Base-by-base conservation (phyloP, 2,797 vertebrate species). In the Carcharodon carcharias region DNA sequence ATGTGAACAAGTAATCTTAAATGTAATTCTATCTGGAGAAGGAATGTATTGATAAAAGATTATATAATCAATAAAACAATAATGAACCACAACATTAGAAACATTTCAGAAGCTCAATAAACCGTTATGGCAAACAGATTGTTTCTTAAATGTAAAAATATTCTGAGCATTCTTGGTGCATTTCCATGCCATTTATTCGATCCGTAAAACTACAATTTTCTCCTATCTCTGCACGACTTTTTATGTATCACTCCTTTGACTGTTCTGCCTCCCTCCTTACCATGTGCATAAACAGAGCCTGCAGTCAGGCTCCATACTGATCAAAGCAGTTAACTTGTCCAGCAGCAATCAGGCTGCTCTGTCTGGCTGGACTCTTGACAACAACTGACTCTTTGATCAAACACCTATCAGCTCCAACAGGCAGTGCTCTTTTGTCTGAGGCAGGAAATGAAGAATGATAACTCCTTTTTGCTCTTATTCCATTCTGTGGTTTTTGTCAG, bases 331-430 rank as follows among this genome's bases (percentile, higher is more conserved):
- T 97, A 97, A 97, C 97, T 98, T 98, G 98, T 97, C 97, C 98
- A 98, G 97, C 97, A 98, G 98, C 98, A 98, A 98, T 98, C 98
- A 98, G 97, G 98, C 98, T 98, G 97, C 97, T 97, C 97, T 0
- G 95, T 97, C 98, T 98, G 98, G 97, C 97, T 97, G 97, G 97
- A 97, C 98, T 98, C 98, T 93, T 98, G 98, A 98, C 97, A 98
- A 98, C 97, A 97, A 97, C 97, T 97, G 98, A 97, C 97, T 98
- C 99, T 99, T 99, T 99, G 98, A 98, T 98, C 98, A 98, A 97
- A 98, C 98, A 98, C 97, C 98, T 98, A 98, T 98, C 98, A 98
- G 98, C 98, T 98, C 98, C 98, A 98, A 97, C 98, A 98, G 98
- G 97, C 97, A 97, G 61, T 97, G 97, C 97, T 97, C 97, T 97